Evolutionary conservation across 2,113 vertebrate genomes (phyloP).

Genomic region (Pachycephala philippinensis): DNA sequence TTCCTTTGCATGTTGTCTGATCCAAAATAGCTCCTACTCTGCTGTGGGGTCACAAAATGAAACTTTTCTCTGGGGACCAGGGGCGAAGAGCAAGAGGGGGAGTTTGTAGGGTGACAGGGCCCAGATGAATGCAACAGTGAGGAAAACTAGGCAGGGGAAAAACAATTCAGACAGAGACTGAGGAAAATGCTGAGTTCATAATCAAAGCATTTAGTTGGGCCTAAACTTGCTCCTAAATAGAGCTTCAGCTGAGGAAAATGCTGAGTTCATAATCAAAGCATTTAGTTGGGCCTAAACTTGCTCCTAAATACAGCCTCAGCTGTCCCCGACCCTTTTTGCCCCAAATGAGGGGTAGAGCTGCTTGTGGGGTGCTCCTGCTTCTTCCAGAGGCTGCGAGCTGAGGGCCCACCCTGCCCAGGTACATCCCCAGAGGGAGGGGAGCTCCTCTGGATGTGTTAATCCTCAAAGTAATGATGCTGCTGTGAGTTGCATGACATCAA

Average conservation of each 20-base stretch:
- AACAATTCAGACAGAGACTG: fast-evolving
- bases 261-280: background rate
- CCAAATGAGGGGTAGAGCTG: background rate
- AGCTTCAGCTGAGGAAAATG: background rate
- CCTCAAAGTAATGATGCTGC: slow-evolving; percentile 6
- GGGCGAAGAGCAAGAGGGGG: background rate
- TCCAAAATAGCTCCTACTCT: background rate
- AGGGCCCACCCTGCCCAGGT: background rate
- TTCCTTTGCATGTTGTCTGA: background rate
- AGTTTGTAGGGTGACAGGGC: background rate
- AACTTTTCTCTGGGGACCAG: background rate
- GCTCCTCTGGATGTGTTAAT: slow-evolving; percentile 18
- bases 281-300: background rate
- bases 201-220: background rate
- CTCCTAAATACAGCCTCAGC: background rate
- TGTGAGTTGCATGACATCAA: slow-evolving; percentile 47
- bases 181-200: background rate
- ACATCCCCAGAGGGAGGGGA: background rate
- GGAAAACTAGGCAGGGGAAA: background rate
- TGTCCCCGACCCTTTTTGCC: fast-evolving
- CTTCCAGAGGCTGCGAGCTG: background rate
- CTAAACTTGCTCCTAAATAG: background rate
- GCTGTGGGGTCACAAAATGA: background rate
- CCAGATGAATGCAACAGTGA: background rate
- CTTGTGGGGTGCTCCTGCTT: background rate